Evolutionary conservation across 1,140 invertebrate species (phyloP).

Genomic region (Tetragnatha versicolor): DNA sequence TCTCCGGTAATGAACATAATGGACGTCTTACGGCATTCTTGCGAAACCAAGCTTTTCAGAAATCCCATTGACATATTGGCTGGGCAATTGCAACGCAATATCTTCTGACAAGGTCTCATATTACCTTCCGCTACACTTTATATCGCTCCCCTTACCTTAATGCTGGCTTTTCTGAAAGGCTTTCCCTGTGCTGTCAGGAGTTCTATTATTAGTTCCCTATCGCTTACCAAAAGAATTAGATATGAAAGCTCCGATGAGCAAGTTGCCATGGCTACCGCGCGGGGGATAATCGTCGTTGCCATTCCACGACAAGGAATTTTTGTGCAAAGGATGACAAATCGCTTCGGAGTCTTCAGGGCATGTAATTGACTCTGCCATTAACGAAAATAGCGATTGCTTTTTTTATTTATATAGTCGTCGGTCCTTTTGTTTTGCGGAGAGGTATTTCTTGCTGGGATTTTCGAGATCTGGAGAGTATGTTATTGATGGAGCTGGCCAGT

Average conservation of each 20-base stretch:
- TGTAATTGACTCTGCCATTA: slow-evolving; percentile 53
- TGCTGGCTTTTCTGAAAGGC: slow-evolving; percentile 6
- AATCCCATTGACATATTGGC: slow-evolving; percentile 25
- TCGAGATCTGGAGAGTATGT: not conserved
- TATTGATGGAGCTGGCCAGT: slow-evolving; percentile 6
- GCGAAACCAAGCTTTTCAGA: not conserved
- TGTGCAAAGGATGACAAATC: slow-evolving; percentile 48
- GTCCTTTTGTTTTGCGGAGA: not conserved
- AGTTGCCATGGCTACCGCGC: slow-evolving; percentile 24
- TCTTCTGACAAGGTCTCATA: not conserved
- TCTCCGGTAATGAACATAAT: not conserved
- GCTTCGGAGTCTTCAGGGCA: slow-evolving; percentile 45
- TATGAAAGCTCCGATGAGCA: slow-evolving; percentile 6
- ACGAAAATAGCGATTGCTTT: slow-evolving; percentile 43
- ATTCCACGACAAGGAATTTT: slow-evolving; percentile 19
- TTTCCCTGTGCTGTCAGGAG: not conserved
- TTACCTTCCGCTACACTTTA: not conserved
- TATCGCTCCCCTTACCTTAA: slow-evolving; percentile 2
- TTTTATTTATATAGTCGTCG: slow-evolving; percentile 11
- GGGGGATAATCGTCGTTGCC: slow-evolving; percentile 35
- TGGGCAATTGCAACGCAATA: not conserved
- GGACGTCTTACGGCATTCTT: not conserved
- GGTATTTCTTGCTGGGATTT: not conserved
- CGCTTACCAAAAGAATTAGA: slow-evolving; percentile 27
- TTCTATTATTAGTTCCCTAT: slow-evolving; percentile 35